phyloP scores from a whole-genome alignment of 2,797 vertebrate genomes.

The Acestrorhynchus altus region DNA sequence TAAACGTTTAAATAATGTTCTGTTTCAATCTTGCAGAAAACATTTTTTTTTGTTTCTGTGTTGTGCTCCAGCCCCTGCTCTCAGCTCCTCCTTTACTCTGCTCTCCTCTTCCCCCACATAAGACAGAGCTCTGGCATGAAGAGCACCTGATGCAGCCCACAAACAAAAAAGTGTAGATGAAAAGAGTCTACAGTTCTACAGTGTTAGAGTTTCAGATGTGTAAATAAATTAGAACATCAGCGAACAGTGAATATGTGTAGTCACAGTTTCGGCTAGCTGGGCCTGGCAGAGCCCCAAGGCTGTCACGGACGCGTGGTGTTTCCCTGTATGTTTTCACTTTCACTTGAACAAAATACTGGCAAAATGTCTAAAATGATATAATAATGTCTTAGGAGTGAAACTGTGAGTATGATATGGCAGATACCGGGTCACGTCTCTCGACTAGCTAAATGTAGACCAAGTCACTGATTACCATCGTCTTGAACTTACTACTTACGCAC shows the following conservation, averaged over 20 bases:
- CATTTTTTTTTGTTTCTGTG: too few relatives aligned
- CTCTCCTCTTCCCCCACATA: too few relatives aligned
- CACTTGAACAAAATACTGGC: not conserved
- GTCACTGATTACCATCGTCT: too few relatives aligned
- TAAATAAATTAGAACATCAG: not conserved
- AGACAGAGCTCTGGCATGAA: too few relatives aligned
- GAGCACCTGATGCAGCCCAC: conserved; percentile 1
- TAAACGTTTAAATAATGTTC: too few relatives aligned
- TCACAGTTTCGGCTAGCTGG: not conserved
- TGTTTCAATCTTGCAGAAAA: too few relatives aligned
- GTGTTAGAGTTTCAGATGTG: not conserved
- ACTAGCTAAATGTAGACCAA: not conserved
- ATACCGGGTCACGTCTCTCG: not conserved
- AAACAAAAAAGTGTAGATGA: not conserved
- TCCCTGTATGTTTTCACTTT: not conserved
- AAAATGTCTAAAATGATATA: not conserved
- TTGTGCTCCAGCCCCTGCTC: too few relatives aligned
- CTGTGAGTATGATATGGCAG: not conserved
- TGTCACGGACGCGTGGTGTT: not conserved
- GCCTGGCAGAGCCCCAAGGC: not conserved
- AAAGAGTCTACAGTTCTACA: not conserved
- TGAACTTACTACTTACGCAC: too few relatives aligned
- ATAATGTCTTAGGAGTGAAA: not conserved
- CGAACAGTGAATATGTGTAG: not conserved
- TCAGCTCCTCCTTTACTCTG: too few relatives aligned